Percentiles rank a stretch among this genome's conserved stretches.
These are phyloP conservation scores for Eupleurogrammus muticus DNA, from an alignment of 2,797 vertebrate genomes.

Conservation along the genomic window DNA sequence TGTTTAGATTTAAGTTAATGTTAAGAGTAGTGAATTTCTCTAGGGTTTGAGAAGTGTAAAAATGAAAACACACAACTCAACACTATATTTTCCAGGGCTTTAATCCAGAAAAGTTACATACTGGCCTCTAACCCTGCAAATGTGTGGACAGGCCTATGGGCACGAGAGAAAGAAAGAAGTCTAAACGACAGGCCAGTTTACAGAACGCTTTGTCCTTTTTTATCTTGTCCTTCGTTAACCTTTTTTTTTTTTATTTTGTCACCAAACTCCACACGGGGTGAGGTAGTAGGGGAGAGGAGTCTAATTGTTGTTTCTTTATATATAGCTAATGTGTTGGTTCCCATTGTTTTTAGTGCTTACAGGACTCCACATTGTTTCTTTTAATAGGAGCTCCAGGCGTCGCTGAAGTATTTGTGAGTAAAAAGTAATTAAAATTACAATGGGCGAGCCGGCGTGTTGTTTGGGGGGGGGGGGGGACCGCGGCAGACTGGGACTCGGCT, in stretches of 20 bases:
- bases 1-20: too few species aligned
- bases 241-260: not conserved
- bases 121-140: not conserved
- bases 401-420: conserved; percentile 73
- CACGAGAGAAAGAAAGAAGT: not conserved
- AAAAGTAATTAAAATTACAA: conserved; percentile 83
- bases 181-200: conserved; percentile 30
- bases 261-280: conserved; percentile 32
- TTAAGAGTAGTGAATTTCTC: too few species aligned
- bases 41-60: too few species aligned
- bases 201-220: conserved; percentile 29
- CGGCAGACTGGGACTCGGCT: conserved; percentile 58
- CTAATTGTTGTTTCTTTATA: conserved; percentile 59
- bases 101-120: too few species aligned
- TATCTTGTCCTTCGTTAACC: too few species aligned
- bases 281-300: conserved; percentile 18
- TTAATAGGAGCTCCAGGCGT: conserved; percentile 78
- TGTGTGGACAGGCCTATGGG: not conserved
- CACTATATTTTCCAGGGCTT: too few species aligned
- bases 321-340: conserved; percentile 68
- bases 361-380: conserved; percentile 69
- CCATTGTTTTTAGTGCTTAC: conserved; percentile 61
- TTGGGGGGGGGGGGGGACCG: conserved; percentile 40
- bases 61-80: too few species aligned
- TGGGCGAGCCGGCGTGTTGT: conserved; percentile 45